These are phyloP conservation scores for Noctilio leporinus DNA, from an alignment of 2,113 vertebrate genomes.

Conservation along the genomic window DNA sequence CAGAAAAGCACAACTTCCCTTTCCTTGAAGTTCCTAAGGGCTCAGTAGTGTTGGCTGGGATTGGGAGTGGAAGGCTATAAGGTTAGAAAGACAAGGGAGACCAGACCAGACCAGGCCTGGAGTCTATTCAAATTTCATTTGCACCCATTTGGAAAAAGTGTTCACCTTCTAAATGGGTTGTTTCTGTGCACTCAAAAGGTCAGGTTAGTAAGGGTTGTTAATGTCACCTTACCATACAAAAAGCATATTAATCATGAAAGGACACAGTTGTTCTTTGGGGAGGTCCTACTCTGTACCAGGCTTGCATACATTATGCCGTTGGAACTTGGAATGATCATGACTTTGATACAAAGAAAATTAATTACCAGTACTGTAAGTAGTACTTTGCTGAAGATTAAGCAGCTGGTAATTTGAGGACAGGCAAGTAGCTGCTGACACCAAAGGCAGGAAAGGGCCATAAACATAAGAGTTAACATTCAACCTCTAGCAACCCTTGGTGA, in stretches of 20 bases:
- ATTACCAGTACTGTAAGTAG: not conserved
- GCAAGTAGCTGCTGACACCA: not conserved
- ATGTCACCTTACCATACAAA: not conserved
- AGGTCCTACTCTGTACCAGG: not conserved
- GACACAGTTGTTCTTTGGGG: not conserved
- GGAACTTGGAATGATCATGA: not conserved
- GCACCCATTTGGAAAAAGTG: not conserved
- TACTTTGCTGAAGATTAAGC: not conserved
- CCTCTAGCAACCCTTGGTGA: not conserved
- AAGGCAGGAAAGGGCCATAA: not conserved
- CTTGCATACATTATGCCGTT: not conserved
- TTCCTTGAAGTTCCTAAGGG: not conserved
- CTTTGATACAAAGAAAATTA: not conserved
- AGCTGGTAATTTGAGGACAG: not conserved
- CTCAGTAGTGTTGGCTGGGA: not conserved
- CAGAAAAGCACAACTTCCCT: not conserved
- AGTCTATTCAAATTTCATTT: not conserved
- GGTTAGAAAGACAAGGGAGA: not conserved
- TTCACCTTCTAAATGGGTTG: not conserved
- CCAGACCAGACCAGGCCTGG: not conserved
- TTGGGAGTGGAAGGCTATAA: not conserved
- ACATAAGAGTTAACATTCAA: not conserved
- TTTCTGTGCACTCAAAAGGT: not conserved
- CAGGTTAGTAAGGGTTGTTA: not conserved
- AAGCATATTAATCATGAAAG: not conserved